These are phyloP conservation scores for Sthenelais limicola DNA, from an alignment of 2,888 invertebrate species.

Conservation along the genomic window DNA sequence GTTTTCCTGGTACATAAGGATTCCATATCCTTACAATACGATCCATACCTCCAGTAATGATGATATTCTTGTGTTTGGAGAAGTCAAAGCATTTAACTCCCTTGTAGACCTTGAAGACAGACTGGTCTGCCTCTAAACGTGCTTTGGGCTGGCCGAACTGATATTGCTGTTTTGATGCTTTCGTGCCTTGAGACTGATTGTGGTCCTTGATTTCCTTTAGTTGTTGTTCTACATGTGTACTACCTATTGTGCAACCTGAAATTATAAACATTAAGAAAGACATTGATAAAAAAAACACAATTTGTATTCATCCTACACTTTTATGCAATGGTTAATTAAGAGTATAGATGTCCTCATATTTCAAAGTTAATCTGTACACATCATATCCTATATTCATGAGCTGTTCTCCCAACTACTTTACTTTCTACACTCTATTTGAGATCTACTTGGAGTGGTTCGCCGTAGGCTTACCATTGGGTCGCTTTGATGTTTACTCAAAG, in stretches of 20 bases:
- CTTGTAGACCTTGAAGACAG: conserved; percentile 71
- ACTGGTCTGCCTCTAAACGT: conserved; percentile 67
- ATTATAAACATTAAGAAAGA: neutral
- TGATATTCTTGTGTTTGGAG: conserved; percentile 70
- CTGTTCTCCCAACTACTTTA: too few relatives aligned
- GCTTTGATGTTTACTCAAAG: too few relatives aligned
- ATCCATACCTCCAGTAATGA: conserved; percentile 73
- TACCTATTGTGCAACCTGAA: conserved; percentile 70
- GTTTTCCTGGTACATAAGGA: conserved; percentile 71
- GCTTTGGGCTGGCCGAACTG: conserved; percentile 59
- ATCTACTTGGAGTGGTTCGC: too few relatives aligned
- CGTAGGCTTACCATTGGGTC: too few relatives aligned
- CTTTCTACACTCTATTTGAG: too few relatives aligned
- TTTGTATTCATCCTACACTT: too few relatives aligned
- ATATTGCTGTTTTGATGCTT: conserved; percentile 52
- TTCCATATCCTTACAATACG: conserved; percentile 72
- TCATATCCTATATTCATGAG: too few relatives aligned
- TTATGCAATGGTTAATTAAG: too few relatives aligned
- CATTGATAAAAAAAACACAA: too few relatives aligned
- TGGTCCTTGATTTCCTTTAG: conserved; percentile 66
- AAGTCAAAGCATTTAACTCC: conserved; percentile 73
- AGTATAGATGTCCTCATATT: too few relatives aligned
- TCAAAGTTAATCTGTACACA: too few relatives aligned
- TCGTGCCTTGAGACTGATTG: conserved; percentile 41
- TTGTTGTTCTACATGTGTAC: conserved; percentile 70